phyloP scores from a whole-genome alignment of 2,113 vertebrate genomes.

The Callipepla squamata region DNA sequence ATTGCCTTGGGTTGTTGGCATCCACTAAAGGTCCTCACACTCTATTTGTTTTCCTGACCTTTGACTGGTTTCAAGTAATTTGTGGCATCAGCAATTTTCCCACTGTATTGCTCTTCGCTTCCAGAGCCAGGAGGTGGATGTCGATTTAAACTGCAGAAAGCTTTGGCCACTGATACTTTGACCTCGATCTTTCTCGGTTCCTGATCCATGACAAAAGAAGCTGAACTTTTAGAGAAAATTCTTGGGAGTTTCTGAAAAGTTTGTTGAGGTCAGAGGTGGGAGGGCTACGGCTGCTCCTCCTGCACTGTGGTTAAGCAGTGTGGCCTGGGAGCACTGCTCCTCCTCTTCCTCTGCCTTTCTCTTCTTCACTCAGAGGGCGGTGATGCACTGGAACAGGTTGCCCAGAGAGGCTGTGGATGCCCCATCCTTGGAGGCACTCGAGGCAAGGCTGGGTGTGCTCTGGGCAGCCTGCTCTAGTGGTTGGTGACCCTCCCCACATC shows the following conservation, averaged over 20 bases:
- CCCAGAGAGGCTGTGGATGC: too few species aligned
- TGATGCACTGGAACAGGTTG: too few species aligned
- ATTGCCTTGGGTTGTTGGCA: not conserved
- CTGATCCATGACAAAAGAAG: not conserved
- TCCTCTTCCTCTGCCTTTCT: not conserved
- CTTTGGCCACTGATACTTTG: not conserved
- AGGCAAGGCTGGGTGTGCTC: too few species aligned
- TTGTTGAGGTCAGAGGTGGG: not conserved
- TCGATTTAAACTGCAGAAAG: not conserved
- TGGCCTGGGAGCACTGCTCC: too few species aligned
- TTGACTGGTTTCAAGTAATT: not conserved
- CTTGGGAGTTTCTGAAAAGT: not conserved
- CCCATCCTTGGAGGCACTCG: too few species aligned
- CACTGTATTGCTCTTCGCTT: not conserved
- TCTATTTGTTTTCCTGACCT: not conserved
- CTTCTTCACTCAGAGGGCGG: too few species aligned
- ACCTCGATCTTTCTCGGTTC: not conserved
- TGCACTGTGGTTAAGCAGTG: accelerated
- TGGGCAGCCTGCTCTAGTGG: too few species aligned
- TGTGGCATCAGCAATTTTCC: not conserved
- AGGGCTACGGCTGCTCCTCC: not conserved
- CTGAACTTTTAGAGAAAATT: not conserved
- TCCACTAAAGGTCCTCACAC: too few species aligned
- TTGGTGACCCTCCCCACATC: too few species aligned
- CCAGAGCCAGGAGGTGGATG: not conserved